Evolutionary conservation across 1,140 invertebrate genomes (phyloP).

Genomic region (Olivierus martensii): DNA sequence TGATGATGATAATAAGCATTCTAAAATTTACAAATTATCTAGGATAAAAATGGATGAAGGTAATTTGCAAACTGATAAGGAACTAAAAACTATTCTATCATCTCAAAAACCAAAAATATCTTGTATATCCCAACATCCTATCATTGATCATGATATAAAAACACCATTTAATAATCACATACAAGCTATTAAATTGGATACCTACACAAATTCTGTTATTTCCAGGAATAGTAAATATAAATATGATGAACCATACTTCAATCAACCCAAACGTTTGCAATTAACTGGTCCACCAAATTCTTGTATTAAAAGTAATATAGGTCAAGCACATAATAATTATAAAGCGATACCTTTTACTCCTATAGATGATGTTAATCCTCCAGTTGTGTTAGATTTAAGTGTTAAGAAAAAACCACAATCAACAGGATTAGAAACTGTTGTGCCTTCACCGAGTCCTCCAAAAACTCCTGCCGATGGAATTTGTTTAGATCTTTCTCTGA

Average conservation of each 20-base stretch:
- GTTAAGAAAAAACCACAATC: constrained; percentile 11
- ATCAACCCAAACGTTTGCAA: constrained; percentile 9
- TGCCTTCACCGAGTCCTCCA: not conserved
- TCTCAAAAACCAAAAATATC: constrained; percentile 6
- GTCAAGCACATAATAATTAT: constrained; percentile 9
- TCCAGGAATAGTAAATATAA: constrained; percentile 1
- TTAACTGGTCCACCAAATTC: not conserved
- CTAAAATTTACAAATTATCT: too few species aligned
- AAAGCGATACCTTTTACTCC: not conserved
- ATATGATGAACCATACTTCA: constrained; percentile 6
- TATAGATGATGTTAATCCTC: too few species aligned
- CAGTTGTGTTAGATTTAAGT: constrained; percentile 15
- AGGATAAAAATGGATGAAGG: too few species aligned
- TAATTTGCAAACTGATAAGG: constrained; percentile 4
- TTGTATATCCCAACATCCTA: not conserved
- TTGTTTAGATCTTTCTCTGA: constrained; percentile 16
- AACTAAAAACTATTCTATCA: not conserved
- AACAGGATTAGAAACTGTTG: not conserved
- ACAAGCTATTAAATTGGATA: not conserved
- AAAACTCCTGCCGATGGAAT: constrained; percentile 7
- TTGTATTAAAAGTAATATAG: constrained; percentile 5
- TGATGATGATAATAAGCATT: too few species aligned
- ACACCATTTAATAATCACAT: not conserved
- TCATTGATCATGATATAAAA: constrained; percentile 1
- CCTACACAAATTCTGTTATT: not conserved